Conservation (phyloP, 30 jellyfish, hydroid and myxozoan genomes). For the Hydra vulgaris region DNA sequence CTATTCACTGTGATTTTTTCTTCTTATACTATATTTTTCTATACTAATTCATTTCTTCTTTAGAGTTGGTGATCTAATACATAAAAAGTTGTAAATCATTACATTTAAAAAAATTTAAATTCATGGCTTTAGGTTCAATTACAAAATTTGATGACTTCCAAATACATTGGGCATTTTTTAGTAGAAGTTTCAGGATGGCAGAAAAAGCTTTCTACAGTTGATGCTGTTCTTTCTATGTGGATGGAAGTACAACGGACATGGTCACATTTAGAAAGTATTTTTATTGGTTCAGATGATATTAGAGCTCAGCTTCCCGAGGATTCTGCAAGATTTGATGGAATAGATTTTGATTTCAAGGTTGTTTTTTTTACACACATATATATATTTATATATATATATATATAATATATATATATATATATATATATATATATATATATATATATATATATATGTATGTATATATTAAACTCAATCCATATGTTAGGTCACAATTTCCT, state of each 20-base stretch:
- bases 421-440: neutral
- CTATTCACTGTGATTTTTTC: too few relatives aligned
- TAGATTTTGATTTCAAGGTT: constrained; percentile 90
- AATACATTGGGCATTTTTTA: constrained; percentile 90
- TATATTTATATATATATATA: neutral
- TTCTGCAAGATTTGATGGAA: constrained; percentile 90
- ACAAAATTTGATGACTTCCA: constrained; percentile 89
- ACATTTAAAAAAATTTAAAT: too few relatives aligned
- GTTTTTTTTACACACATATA: neutral
- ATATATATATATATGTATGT: neutral
- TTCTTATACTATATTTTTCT: too few relatives aligned
- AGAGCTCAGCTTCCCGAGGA: constrained; percentile 90
- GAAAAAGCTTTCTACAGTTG: constrained; percentile 83
- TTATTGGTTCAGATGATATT: constrained; percentile 92
- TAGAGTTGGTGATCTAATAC: too few relatives aligned
- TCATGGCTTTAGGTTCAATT: constrained; percentile 94
- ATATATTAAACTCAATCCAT: too few relatives aligned
- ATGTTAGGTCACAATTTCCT: too few relatives aligned
- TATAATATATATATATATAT: neutral
- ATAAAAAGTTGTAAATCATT: too few relatives aligned
- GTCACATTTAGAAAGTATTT: constrained; percentile 95
- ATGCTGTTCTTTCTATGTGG: constrained; percentile 89
- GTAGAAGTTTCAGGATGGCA: constrained; percentile 94
- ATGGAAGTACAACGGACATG: constrained; percentile 95
- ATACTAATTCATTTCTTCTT: too few relatives aligned